Base-by-base conservation (phyloP, 1,140 invertebrate genomes). In the Melitaea cinxia region DNA sequence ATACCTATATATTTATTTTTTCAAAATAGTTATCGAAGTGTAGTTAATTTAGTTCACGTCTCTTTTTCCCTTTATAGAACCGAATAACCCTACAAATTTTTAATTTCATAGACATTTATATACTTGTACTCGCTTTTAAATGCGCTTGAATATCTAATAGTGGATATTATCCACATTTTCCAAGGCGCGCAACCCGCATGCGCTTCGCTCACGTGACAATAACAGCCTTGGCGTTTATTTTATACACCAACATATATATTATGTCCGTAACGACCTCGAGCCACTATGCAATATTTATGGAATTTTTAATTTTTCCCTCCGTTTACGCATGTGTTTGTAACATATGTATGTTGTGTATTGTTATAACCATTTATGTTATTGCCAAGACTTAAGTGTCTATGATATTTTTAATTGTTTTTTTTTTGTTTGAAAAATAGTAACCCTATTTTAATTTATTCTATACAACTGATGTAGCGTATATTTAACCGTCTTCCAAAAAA, bases 181-280 rank as follows among this genome's bases (percentile, higher is more conserved):
- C 42, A 3, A 21, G 9, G 9, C 9, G 14, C 42, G 42, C 42
- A 23, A 2, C 42, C 42, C 42, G 42, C 42, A 47, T 47, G 42
- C 19, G 17, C 42, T 1, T 12, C 1, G 17, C 42, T 47, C 42
- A 47, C 42, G 42, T 47, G 42, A 47, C 42, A 12, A 47, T 15
- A 21, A 9, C 37, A 37, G 26, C 57, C 26, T 49, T 59, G 57
- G 45, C 6, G 3, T 7, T 1, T 33, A 10, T 33, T 15, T 49
- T 49, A 65, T 65, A 23, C 54, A 57, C 10, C n/a, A 42, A 65
- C 35, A 24, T 47, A 28, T 21, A 56, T 15, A 57, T 57, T 67
- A 52, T 47, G 24, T 68, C 24, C 59, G 57, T 42, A 26, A 12
- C 65, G 39, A 54, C 61, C 47, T 63, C 37, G 54, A 28, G 26